phyloP scores from a whole-genome alignment of 2,113 vertebrate genomes.

The Empidonax alnorum region DNA sequence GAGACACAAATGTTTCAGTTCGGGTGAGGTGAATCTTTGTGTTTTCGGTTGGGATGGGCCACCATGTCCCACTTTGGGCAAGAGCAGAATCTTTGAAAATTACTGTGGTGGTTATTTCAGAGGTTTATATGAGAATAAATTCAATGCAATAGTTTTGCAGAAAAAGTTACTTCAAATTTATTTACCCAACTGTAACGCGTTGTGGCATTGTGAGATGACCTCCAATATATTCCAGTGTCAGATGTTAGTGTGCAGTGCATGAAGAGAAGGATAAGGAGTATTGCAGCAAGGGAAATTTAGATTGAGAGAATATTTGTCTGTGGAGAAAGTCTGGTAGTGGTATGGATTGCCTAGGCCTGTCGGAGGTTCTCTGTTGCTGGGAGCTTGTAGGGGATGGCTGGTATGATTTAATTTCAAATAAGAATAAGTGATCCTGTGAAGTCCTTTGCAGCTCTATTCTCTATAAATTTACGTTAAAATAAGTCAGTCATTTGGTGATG shows the following conservation, averaged over 20 bases:
- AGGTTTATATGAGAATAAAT: neutral
- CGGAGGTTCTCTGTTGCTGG: neutral
- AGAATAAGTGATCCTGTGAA: neutral
- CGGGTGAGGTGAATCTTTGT: neutral
- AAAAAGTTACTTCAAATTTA: neutral
- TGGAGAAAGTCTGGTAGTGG: neutral
- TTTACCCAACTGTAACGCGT: neutral
- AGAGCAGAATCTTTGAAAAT: neutral
- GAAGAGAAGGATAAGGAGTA: neutral
- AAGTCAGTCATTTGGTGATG: neutral
- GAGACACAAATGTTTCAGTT: neutral
- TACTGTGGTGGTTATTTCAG: neutral
- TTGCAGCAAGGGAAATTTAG: neutral
- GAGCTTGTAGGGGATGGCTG: neutral
- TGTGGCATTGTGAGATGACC: neutral
- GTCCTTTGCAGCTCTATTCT: neutral
- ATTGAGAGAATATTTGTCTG: neutral
- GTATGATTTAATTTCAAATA: neutral
- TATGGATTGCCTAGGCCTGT: neutral
- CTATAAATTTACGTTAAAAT: neutral
- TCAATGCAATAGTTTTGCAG: neutral
- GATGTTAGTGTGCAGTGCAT: neutral
- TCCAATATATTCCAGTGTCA: neutral
- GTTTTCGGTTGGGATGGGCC: neutral
- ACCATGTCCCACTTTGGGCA: neutral